These are phyloP conservation scores for Margarornis squamiger DNA, from an alignment of 2,797 vertebrate species.

Conservation along the genomic window DNA sequence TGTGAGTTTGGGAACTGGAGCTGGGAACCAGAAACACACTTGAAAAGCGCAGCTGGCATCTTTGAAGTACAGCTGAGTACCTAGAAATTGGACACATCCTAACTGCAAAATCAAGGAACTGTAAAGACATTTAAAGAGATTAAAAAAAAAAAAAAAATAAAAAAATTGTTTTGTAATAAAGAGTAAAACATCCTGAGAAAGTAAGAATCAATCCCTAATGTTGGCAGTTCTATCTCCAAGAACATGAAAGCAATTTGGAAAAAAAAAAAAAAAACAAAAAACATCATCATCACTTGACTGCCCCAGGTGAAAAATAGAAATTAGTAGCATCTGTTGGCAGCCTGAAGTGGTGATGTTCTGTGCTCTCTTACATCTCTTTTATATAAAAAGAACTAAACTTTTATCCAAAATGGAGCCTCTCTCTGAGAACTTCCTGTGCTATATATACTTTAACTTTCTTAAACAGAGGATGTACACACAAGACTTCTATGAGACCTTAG, in stretches of 20 bases:
- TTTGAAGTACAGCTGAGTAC: neutral
- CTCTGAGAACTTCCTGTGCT: neutral
- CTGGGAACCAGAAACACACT: neutral
- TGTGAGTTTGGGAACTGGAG: neutral
- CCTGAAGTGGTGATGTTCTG: neutral
- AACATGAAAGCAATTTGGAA: neutral
- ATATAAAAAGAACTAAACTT: neutral
- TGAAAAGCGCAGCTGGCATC: neutral
- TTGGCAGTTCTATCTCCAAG: neutral
- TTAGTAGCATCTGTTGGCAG: neutral
- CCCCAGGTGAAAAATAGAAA: neutral
- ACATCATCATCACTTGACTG: neutral
- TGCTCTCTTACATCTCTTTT: rapidly evolving
- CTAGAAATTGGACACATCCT: neutral
- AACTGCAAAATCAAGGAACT: neutral
- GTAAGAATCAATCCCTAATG: neutral
- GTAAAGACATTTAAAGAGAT: neutral
- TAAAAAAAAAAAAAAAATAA: neutral
- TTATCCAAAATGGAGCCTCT: neutral
- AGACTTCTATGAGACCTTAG: neutral
- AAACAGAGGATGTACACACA: rapidly evolving
- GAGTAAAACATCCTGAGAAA: neutral
- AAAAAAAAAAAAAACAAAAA: neutral
- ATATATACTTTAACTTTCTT: neutral
- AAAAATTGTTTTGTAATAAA: neutral